Base-by-base conservation (phyloP, 2,888 invertebrate species). In the Stratiomys singularior region DNA sequence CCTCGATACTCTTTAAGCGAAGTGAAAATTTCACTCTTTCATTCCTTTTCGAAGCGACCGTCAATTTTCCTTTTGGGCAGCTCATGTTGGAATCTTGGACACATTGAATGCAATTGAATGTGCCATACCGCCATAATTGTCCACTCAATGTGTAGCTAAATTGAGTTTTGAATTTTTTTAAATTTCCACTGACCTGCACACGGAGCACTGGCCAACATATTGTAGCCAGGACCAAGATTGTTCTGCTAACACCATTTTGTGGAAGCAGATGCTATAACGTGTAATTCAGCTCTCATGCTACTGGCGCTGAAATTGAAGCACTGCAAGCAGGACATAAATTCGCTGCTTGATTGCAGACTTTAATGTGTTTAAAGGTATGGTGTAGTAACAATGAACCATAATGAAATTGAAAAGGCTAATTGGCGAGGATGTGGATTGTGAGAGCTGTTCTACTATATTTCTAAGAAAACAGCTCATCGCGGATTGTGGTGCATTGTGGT, bases 61-160 rank as follows among this genome's bases (percentile, higher is more conserved):
- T 13, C 37, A 37, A 3, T 46, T 69, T 69, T 44, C 69, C 69
- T 13, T 9, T 47, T 69, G 58, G 60, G 15, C 28, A 30, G 37
- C 58, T 37, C 37, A 37, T 37, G 74, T 15, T 23, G 47, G 21
- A 15, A 37, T 37, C 21, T 30, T 74, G 58, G 58, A 25, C 56
- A 46, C 66, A 76, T 74, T 77, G 60, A 77, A 47, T 79, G 79
- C 79, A 79, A 79, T 79, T 79, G 77, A 72, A 74, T 56, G 67
- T 77, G 67, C 63, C 67, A 74, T 74, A 79, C 77, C 47, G 67
- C 77, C 79, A 77, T 79, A 79, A 79, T 77, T 79, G 79, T 79
- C 77, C 69, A 67, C 72, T 79, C 76, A 79, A 79, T 77, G 60
- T 76, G 37, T 69, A 58, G 21, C 60, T 74, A 74, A 58, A 74